Conservation (phyloP, 1,140 invertebrate species). For the Cardiocondyla obscurior region DNA sequence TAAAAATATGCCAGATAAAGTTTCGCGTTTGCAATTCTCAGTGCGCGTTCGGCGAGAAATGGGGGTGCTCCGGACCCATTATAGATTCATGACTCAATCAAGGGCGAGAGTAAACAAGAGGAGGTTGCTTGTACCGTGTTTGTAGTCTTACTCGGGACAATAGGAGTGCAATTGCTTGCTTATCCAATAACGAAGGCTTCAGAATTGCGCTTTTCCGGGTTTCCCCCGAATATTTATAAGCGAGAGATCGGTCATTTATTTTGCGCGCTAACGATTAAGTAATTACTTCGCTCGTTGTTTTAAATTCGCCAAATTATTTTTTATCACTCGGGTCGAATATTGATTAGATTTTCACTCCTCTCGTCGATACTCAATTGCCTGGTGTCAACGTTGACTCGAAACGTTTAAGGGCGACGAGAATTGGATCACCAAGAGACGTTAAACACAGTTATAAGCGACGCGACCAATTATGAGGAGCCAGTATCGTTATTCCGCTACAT, state of each 20-base stretch:
- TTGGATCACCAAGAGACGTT: neutral
- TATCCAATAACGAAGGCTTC: slow-evolving; percentile 16
- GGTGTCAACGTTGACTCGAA: neutral
- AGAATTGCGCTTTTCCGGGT: neutral
- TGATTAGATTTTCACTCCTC: neutral
- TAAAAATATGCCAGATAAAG: slow-evolving; percentile 49
- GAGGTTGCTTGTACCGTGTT: neutral
- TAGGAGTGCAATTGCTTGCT: slow-evolving; percentile 26
- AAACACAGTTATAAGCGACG: neutral
- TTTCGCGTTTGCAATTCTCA: slow-evolving; percentile 46
- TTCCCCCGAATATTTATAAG: neutral
- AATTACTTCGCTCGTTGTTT: neutral
- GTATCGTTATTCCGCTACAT: neutral
- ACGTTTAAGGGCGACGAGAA: neutral
- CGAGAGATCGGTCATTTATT: neutral
- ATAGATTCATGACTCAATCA: slow-evolving; percentile 55
- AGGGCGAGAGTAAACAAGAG: slow-evolving; percentile 35
- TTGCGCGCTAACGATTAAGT: too few species aligned
- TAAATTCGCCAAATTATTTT: neutral
- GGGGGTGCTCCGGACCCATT: slow-evolving; percentile 35
- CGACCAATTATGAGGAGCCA: neutral
- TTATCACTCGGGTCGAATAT: neutral
- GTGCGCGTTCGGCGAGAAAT: slow-evolving; percentile 23
- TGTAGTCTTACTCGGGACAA: slow-evolving; percentile 33
- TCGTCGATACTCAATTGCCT: neutral